These are phyloP conservation scores for Aleadryas rufinucha DNA, from an alignment of 2,113 vertebrate species.

Conservation along the genomic window DNA sequence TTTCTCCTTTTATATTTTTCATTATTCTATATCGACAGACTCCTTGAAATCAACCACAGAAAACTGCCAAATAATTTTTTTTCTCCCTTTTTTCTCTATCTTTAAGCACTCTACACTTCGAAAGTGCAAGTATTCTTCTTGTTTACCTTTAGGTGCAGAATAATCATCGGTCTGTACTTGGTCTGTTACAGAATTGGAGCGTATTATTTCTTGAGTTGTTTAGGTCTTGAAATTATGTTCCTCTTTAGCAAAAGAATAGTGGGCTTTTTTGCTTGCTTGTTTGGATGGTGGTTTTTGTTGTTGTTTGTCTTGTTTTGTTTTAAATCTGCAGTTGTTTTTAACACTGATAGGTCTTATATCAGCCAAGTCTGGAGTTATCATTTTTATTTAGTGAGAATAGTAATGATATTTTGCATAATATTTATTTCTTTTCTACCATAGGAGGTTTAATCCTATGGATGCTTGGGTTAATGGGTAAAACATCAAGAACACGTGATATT, in stretches of 20 bases:
- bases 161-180: background rate
- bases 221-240: background rate
- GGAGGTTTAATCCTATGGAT: background rate
- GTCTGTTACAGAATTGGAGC: background rate
- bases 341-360: background rate
- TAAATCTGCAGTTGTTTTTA: background rate
- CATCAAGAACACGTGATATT: background rate
- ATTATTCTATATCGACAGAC: background rate
- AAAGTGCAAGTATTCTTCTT: background rate
- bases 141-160: background rate
- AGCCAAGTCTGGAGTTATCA: background rate
- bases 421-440: background rate
- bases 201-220: background rate
- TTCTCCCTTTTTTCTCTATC: background rate
- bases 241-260: background rate
- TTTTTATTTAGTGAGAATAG: background rate
- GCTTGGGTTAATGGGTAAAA: background rate
- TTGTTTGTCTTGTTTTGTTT: background rate
- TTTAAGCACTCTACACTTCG: background rate
- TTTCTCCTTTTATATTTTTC: background rate
- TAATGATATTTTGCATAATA: background rate
- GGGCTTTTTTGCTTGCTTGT: accelerated
- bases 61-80: background rate
- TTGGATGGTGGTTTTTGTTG: background rate
- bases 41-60: background rate